phyloP scores from a whole-genome alignment of 2,888 invertebrate genomes.

The Aspidapion aeneum region DNA sequence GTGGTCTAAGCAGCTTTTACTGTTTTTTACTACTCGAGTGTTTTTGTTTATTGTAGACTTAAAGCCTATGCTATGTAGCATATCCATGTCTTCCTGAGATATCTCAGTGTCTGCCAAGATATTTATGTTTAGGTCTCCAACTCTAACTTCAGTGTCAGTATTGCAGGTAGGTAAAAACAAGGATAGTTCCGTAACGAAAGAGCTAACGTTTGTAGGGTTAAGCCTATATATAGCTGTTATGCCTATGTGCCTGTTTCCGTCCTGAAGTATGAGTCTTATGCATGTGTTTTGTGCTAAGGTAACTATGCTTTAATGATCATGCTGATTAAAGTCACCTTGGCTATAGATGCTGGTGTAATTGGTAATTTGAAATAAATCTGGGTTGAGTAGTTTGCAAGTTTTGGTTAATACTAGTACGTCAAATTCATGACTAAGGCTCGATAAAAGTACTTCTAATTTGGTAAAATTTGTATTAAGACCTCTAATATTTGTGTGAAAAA shows the following conservation, averaged over 20 bases:
- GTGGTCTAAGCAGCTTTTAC: neutral
- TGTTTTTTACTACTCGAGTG: neutral
- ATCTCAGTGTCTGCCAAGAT: neutral
- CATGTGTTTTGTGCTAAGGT: neutral
- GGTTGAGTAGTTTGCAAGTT: neutral
- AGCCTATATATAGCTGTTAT: constrained; percentile 1
- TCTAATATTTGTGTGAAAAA: neutral
- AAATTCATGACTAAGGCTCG: neutral
- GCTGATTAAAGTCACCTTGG: neutral
- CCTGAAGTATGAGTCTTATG: neutral
- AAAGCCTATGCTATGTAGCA: neutral
- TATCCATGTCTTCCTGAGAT: neutral
- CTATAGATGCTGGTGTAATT: neutral
- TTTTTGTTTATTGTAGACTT: neutral
- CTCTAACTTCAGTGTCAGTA: neutral
- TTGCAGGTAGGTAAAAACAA: neutral
- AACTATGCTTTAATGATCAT: neutral
- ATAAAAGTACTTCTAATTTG: neutral
- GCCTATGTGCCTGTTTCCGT: neutral
- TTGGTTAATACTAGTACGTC: neutral
- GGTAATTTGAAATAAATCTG: neutral
- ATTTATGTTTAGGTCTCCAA: neutral
- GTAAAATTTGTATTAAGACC: neutral
- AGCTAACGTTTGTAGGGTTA: neutral
- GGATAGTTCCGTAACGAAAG: neutral